Base-by-base conservation (phyloP, 2,113 vertebrate genomes). In the Cranoglanis bouderius region DNA sequence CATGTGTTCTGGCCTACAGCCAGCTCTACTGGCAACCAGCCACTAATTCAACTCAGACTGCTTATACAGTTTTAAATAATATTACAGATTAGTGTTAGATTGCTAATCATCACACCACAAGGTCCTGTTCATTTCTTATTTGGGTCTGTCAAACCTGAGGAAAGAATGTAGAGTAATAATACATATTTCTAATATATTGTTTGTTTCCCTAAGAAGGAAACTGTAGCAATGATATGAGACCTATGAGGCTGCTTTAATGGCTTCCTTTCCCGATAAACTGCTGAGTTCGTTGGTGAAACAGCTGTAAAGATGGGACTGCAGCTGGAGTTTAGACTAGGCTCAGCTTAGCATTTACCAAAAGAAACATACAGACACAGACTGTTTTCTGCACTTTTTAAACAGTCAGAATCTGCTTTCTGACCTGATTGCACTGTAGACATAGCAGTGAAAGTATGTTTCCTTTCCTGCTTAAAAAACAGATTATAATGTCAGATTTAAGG, bases 271-370 rank as follows among this genome's bases (percentile, higher is more conserved):
- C 10, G n/a, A 88, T 74, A 75, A 61, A 77, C 57, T 26, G 32
- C 72, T 51, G 80, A 63, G 35, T 16, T 40, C 74, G 43, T 21
- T 74, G 57, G 49, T 43, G 85, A 87, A 85, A 61, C 74, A 85
- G 35, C 75, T 85, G 75, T 82, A 75, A 89, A 35, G 55, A 57
- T 46, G 8, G 38, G 63, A 59, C 57, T 72, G 3, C 86, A 85
- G 84, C 70, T 84, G 70, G 86, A 90, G 90, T 91, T 90, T 91
- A 91, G 88, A 84, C 84, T 74, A 82, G 83, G 35, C 77, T 89
- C 90, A 90, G 53, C 63, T 80, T 86, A 65, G 83, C 87, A 72
- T 32, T 77, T 2, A 82, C 86, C 46, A 88, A 84, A 84, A 82
- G 70, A 91, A 88, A 91, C 75, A 89, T 88, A 86, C 88, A 88